phyloP scores from a whole-genome alignment of 53 echinoderm and acorn worm genomes.

The Zoroaster sp. region DNA sequence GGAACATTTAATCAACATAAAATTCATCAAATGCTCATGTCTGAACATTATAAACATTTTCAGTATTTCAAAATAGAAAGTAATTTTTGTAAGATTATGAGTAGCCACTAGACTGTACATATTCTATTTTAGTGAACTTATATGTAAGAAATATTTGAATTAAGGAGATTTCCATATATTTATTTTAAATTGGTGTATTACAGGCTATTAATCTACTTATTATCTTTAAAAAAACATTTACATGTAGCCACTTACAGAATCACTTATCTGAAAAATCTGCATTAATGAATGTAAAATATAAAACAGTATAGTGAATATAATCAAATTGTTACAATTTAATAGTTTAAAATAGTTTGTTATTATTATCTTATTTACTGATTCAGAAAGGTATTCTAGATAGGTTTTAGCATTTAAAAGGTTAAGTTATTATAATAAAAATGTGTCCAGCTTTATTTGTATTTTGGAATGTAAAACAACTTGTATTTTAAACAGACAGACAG shows the following conservation, averaged over 20 bases:
- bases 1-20: not conserved
- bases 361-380: not conserved
- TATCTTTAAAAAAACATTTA: not conserved
- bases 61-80: not conserved
- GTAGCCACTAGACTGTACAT: conserved; percentile 52
- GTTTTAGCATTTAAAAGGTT: not conserved
- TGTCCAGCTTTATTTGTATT: not conserved
- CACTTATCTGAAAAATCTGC: not conserved
- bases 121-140: conserved; percentile 53
- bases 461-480: not conserved
- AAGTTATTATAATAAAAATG: not conserved
- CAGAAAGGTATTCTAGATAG: not conserved
- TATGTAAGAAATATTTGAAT: conserved; percentile 7
- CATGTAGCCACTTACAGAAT: not conserved
- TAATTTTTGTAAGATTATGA: conserved; percentile 32
- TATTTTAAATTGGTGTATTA: conserved; percentile 28
- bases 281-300: not conserved
- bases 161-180: conserved; percentile 48
- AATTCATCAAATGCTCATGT: not conserved
- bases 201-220: not conserved
- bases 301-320: not conserved
- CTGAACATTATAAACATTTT: not conserved
- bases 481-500: not conserved
- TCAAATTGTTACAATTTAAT: not conserved
- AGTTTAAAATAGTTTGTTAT: not conserved